phyloP scores from a whole-genome alignment of 1,140 invertebrate genomes.

The Catajapyx aquilonaris region DNA sequence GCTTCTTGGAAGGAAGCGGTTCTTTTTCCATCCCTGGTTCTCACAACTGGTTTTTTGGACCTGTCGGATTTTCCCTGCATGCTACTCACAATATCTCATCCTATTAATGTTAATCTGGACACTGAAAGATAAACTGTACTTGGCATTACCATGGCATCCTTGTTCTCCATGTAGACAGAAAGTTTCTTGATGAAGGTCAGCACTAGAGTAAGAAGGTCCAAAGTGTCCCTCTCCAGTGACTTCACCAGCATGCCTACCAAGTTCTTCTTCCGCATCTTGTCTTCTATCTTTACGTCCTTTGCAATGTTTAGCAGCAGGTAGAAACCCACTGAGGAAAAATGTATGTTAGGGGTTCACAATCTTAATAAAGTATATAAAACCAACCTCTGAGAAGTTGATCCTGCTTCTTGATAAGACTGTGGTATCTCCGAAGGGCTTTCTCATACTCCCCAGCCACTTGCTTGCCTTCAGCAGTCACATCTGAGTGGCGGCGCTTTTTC shows the following conservation, averaged over 20 bases:
- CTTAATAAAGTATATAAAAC: not conserved
- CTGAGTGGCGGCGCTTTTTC: constrained; percentile 21
- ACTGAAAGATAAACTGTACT: constrained; percentile 4
- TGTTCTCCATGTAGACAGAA: constrained; percentile 84
- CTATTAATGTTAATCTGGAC: not conserved
- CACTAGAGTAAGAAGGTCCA: constrained; percentile 73
- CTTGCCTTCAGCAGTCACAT: constrained; percentile 22
- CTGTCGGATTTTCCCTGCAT: too few species aligned
- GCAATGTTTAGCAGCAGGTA: constrained; percentile 87
- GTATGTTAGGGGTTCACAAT: constrained; percentile 1
- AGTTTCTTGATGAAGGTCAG: constrained; percentile 89
- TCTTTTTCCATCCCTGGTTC: too few species aligned
- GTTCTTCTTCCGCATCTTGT: constrained; percentile 92
- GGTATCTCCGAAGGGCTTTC: constrained; percentile 52
- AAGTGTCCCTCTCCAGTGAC: constrained; percentile 65
- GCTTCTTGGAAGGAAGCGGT: too few species aligned
- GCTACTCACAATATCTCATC: too few species aligned
- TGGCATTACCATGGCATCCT: constrained; percentile 59
- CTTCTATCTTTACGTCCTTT: constrained; percentile 77
- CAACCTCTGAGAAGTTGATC: constrained; percentile 42
- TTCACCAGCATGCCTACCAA: constrained; percentile 74
- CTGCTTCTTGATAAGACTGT: constrained; percentile 67
- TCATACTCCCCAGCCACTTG: constrained; percentile 59
- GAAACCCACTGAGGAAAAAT: constrained; percentile 40
- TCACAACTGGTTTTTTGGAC: too few species aligned